Conservation (phyloP, 92 coral and sea anemone species). For the Ricordea florida region DNA sequence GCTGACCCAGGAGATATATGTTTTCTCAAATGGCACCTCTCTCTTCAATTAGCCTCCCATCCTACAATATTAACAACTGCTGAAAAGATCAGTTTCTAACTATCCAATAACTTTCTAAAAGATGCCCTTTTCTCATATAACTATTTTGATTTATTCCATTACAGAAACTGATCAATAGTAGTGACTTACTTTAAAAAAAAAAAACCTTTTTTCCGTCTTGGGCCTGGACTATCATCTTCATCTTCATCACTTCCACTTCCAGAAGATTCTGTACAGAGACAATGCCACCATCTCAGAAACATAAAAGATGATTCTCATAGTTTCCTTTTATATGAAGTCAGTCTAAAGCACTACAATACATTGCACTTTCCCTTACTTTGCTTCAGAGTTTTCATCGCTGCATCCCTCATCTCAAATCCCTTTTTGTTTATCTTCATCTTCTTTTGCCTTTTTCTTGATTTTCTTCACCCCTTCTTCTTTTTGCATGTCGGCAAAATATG, state of each 20-base stretch:
- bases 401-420: conserved; percentile 20
- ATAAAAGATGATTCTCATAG: background rate
- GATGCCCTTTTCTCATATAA: background rate
- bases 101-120: background rate
- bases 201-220: background rate
- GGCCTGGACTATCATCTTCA: background rate
- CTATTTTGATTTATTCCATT: background rate
- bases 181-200: background rate
- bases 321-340: conserved; percentile 2
- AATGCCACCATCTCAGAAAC: conserved; percentile 2
- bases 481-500: conserved; percentile 27
- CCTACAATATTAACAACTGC: background rate
- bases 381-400: conserved; percentile 31
- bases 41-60: background rate
- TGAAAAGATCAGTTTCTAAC: conserved; percentile 5
- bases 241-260: conserved; percentile 9
- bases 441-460: background rate
- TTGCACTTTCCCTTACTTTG: conserved; percentile 22
- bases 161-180: conserved; percentile 5
- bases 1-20: background rate
- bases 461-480: conserved; percentile 6
- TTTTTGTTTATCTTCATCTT: conserved; percentile 11
- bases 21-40: background rate
- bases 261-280: background rate
- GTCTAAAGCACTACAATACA: conserved; percentile 1